Percentiles rank a stretch among this genome's conserved stretches.
These are phyloP conservation scores for Lasius platythorax DNA, from an alignment of 2,888 invertebrate genomes.

Conservation along the genomic window DNA sequence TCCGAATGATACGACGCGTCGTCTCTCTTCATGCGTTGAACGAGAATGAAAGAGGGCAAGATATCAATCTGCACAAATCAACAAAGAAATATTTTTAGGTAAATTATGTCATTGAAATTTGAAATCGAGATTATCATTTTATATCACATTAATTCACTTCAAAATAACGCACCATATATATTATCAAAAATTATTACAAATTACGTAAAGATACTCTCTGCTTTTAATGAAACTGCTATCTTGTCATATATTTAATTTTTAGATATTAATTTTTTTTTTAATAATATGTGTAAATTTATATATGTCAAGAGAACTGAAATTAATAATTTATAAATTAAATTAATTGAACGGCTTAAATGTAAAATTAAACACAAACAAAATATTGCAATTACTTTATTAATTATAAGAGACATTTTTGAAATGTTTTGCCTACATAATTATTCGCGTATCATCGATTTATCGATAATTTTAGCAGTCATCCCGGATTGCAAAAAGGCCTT, in stretches of 20 bases:
- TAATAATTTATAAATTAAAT: constrained; percentile 6
- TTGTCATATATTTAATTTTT: not conserved
- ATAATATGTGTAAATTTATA: not conserved
- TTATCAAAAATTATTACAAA: not conserved
- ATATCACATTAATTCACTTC: not conserved
- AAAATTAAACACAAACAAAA: not conserved
- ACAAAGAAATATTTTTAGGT: not conserved
- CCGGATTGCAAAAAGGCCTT: not conserved
- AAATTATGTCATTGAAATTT: not conserved
- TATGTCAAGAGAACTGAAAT: not conserved
- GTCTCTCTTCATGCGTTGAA: constrained; percentile 32
- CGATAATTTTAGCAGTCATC: not conserved
- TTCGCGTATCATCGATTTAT: not conserved
- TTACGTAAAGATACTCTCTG: not conserved
- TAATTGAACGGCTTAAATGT: not conserved
- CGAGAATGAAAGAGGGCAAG: not conserved
- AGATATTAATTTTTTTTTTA: not conserved
- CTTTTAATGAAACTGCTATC: not conserved
- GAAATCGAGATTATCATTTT: not conserved
- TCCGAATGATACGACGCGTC: constrained; percentile 57
- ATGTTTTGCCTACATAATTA: not conserved
- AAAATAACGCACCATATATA: not conserved
- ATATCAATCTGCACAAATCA: not conserved
- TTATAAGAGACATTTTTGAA: not conserved
- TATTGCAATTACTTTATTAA: not conserved